Base-by-base conservation (phyloP, 2,888 invertebrate genomes). In the Rhingia rostrata region DNA sequence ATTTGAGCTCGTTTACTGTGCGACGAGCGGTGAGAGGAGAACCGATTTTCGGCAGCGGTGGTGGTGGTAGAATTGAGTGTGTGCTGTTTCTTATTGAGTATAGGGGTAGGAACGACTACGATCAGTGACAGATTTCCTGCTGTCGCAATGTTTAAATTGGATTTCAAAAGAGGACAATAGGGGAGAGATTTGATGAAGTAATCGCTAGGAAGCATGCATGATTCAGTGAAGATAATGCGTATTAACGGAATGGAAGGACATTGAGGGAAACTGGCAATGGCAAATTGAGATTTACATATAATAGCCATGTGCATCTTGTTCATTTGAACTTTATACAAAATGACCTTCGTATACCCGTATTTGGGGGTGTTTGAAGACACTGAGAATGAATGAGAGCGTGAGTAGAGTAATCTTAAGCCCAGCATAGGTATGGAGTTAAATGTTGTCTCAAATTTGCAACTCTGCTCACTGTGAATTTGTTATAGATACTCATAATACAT, bases 131-230 rank as follows among this genome's bases (percentile, higher is more conserved):
- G 22, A 32, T 49, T 49, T 5, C 49, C 30, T 22, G 22, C 22
- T 22, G 22, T 22, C 22, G 22, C 22, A 22, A 22, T 49, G 49
- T 49, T 22, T 9, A 7, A 49, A n/a, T 32, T 49, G 49, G 5
- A 32, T 49, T 49, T 49, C 49, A 49, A 49, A 49, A 49, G 49
- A 30, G 30, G 9, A 49, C 30, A 22, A 47, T 45, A n/a, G 22
- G 49, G 7, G 9, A 22, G 22, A 30, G 10, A 49, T 9, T 5
- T 4, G 14, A 7, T 7, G 14, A 3, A 22, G 47, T 14, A 6
- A 9, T 49, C 2, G 12, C 49, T 49, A 7, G 4, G 5, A 49
- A 49, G 22, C 22, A 49, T 22, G 22, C 22, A 30, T 49, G 49
- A 49, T 30, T 49, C 10, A 49, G 5, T 1, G 49, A 7, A 10